phyloP scores from a whole-genome alignment of 2,888 invertebrate genomes.

The Lordiphosa andalusiaca region DNA sequence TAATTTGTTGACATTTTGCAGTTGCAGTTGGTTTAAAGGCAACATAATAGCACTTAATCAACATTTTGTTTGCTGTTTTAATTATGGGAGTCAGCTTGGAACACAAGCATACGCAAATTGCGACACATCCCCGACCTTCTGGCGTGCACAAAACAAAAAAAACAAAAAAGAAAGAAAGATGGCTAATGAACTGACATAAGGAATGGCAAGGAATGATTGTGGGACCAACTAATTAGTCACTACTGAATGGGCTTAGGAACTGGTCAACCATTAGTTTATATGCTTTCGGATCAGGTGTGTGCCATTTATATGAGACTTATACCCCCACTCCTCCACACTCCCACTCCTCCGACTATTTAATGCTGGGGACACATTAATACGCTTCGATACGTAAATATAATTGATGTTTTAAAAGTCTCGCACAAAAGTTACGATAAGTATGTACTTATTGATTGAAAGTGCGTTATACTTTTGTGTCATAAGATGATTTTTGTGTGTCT shows the following conservation, averaged over 20 bases:
- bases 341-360: too few species aligned
- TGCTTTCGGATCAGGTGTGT: background rate
- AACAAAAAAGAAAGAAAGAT: background rate
- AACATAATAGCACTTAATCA: conserved; percentile 25
- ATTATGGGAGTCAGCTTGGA: conserved; percentile 16
- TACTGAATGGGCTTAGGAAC: background rate
- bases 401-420: conserved; percentile 61
- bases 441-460: conserved; percentile 27
- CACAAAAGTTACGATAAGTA: conserved; percentile 64
- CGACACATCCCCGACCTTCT: conserved; percentile 11
- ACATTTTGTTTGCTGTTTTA: conserved; percentile 30
- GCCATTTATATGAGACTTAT: too few species aligned
- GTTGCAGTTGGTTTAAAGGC: background rate
- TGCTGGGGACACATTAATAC: conserved; percentile 44
- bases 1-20: conserved; percentile 38
- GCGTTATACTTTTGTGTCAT: conserved; percentile 45
- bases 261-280: background rate
- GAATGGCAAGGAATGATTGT: too few species aligned
- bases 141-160: background rate
- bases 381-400: conserved; percentile 65
- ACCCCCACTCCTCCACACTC: background rate
- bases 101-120: conserved; percentile 35
- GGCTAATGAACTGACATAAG: too few species aligned
- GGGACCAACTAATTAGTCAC: too few species aligned
- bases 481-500: conserved; percentile 35